Evolutionary conservation across 2,797 vertebrate species (phyloP).

Genomic region (Sardinella longiceps): DNA sequence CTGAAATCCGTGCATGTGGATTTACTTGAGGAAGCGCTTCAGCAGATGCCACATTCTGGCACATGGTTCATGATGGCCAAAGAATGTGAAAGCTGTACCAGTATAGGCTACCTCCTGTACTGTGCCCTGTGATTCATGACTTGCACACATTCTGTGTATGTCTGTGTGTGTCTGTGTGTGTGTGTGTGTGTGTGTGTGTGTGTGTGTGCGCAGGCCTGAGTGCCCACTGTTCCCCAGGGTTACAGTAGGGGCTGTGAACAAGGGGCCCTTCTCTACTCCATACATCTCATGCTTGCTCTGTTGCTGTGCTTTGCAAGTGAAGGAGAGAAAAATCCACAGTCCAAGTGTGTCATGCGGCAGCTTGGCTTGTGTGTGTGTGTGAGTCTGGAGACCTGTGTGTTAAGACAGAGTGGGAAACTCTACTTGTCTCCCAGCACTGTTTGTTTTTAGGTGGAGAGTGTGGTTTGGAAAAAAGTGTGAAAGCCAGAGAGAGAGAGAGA

Average conservation of each 20-base stretch:
- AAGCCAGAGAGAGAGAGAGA: background rate
- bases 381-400: background rate
- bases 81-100: constrained; percentile 46
- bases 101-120: constrained; percentile 33
- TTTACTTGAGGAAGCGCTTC: constrained; percentile 25
- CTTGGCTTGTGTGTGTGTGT: background rate
- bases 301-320: background rate
- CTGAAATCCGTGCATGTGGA: constrained; percentile 26
- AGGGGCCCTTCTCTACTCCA: background rate
- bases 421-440: background rate
- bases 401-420: background rate
- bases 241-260: constrained; percentile 1
- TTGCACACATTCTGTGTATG: constrained; percentile 32
- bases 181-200: constrained; percentile 28
- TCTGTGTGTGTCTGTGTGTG: constrained; percentile 23
- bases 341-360: background rate
- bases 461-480: background rate
- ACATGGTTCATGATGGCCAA: constrained; percentile 39
- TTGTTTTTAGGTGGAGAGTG: background rate
- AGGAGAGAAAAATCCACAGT: background rate
- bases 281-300: background rate
- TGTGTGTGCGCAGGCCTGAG: constrained; percentile 14
- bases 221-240: constrained; percentile 16
- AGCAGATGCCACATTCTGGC: constrained; percentile 19
- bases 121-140: constrained; percentile 39